Evolutionary conservation across 2,797 vertebrate species (phyloP).

Genomic region (Anas bernieri): DNA sequence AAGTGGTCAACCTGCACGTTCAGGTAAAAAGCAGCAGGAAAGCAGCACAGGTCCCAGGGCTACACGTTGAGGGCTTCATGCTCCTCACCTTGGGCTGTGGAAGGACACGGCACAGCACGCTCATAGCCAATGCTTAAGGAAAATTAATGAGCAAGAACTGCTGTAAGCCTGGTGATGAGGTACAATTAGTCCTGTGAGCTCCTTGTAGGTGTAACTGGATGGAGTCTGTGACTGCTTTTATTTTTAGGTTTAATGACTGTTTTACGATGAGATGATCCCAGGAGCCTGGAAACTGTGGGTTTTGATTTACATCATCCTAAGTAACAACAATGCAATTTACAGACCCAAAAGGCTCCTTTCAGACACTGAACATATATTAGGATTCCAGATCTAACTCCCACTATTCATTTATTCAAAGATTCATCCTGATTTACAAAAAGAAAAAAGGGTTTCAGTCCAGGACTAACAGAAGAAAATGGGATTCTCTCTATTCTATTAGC

Average conservation of each 20-base stretch:
- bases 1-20: not conserved
- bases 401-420: not conserved
- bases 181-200: not conserved
- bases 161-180: not conserved
- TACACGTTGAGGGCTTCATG: not conserved
- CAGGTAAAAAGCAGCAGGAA: too few species aligned
- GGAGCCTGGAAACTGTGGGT: not conserved
- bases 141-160: fast-evolving
- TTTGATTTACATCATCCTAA: not conserved
- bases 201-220: not conserved
- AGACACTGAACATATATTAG: not conserved
- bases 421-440: not conserved
- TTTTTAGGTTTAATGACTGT: not conserved
- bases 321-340: not conserved
- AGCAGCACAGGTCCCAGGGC: too few species aligned
- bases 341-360: not conserved
- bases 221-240: not conserved
- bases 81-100: not conserved
- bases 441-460: not conserved
- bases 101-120: fast-evolving
- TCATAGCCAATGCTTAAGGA: fast-evolving
- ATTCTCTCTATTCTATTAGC: not conserved
- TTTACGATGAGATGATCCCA: not conserved
- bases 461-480: not conserved
- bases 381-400: not conserved